Base-by-base conservation (phyloP, 2,113 vertebrate species). In the Tenebrosternarchus preto region DNA sequence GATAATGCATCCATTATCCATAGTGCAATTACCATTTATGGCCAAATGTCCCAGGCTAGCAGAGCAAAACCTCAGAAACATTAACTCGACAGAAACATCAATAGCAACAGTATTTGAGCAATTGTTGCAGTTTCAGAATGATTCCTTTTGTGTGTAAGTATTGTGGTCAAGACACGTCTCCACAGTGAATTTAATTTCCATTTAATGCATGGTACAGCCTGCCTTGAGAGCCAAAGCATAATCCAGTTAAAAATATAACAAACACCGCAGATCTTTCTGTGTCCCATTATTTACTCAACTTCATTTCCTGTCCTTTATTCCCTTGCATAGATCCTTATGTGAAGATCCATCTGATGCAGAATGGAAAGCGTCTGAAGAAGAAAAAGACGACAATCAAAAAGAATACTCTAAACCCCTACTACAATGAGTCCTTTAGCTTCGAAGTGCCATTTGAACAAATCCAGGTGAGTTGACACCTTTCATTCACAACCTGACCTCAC, bases 331-430 rank as follows among this genome's bases (percentile, higher is more conserved):
- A 99, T 93, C 98, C 98, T 36, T 99, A 99, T 60, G 98, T 95
- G 88, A 99, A 99, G 91, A 98, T 99, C 89, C 98, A 99, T 88
- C 94, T 99, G 94, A 98, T 98, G 98, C 97, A 98, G 89, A 98
- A 98, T 0, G 98, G 97, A 73, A 99, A 99, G 91, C 94, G 98
- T 82, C 95, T 99, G 94, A 99, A 99, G 94, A 99, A 99, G 93
- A 99, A 99, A 94, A 99, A 99, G 95, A 98, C 97, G 81, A 99
- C 97, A 85, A 98, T 99, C 94, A 99, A 98, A 90, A 99, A 99
- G 94, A 99, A 99, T 89, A 99, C 98, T 73, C 98, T 99, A 75
- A 99, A 99, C 92, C 98, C 98, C 82, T 99, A 99, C 91, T 99
- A 99, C 93, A 99, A 99, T 0, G 98, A 99, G 91, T 99, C 98